Evolutionary conservation across 2,113 vertebrate species (phyloP).

Genomic region (Campylomormyrus numenius): DNA sequence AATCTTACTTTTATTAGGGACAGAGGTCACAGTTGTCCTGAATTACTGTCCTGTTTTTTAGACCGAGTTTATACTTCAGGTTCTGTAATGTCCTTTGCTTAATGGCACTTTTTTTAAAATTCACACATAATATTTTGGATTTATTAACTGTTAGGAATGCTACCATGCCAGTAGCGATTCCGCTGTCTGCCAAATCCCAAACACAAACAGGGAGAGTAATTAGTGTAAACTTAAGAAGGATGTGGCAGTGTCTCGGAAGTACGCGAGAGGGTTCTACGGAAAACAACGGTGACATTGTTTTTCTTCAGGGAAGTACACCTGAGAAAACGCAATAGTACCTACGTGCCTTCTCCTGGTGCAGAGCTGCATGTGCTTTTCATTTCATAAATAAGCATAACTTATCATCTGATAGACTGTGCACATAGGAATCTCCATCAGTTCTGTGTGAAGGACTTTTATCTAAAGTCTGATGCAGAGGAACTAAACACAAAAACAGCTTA

Average conservation of each 20-base stretch:
- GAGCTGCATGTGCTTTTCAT: neutral
- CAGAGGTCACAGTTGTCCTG: constrained; percentile 96
- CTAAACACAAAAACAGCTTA: neutral
- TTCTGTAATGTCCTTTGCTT: constrained; percentile 78
- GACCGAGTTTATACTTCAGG: constrained; percentile 72
- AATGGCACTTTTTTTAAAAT: constrained; percentile 81
- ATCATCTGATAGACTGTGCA: neutral
- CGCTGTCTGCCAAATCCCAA: constrained; percentile 46
- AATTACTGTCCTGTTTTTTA: constrained; percentile 76
- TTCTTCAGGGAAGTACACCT: constrained; percentile 24
- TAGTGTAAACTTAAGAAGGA: constrained; percentile 43
- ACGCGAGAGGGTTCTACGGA: constrained; percentile 33
- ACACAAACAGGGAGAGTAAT: constrained; percentile 77
- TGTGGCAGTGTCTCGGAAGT: constrained; percentile 24
- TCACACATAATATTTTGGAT: constrained; percentile 98
- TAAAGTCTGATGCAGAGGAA: neutral
- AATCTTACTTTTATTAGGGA: constrained; percentile 73
- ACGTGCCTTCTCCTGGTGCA: neutral
- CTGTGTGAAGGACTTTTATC: neutral
- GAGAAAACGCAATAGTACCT: neutral
- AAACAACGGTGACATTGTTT: constrained; percentile 28
- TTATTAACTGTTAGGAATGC: constrained; percentile 94
- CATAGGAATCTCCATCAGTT: neutral
- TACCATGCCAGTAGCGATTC: constrained; percentile 83
- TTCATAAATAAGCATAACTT: neutral